These are phyloP conservation scores for Eurytemora carolleeae DNA, from an alignment of 1,140 invertebrate genomes.

Conservation along the genomic window DNA sequence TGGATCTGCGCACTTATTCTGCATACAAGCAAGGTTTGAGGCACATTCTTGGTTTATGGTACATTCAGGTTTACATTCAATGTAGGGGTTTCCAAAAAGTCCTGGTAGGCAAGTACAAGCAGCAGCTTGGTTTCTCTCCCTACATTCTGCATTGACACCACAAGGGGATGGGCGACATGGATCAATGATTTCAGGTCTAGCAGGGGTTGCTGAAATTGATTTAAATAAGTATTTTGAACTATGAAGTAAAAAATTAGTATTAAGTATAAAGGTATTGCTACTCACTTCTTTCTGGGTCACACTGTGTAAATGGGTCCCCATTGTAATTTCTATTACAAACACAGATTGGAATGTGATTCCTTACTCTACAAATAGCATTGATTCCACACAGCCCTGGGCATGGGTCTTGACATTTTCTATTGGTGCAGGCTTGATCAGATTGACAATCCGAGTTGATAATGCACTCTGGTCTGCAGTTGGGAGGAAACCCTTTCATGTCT, in stretches of 20 bases:
- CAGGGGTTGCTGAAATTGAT: constrained; percentile 27
- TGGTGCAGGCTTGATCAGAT: constrained; percentile 44
- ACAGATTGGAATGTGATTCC: constrained; percentile 51
- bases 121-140: constrained; percentile 19
- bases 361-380: constrained; percentile 57
- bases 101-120: constrained; percentile 17
- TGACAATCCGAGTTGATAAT: constrained; percentile 46
- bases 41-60: constrained; percentile 22
- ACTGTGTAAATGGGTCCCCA: constrained; percentile 62
- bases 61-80: constrained; percentile 15
- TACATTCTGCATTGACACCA: constrained; percentile 33
- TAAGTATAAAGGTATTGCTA: constrained; percentile 34
- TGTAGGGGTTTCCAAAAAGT: constrained; percentile 17
- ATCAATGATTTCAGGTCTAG: constrained; percentile 23
- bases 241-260: constrained; percentile 66
- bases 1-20: constrained; percentile 56
- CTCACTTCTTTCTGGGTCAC: constrained; percentile 28
- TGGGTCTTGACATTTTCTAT: constrained; percentile 52
- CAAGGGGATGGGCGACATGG: constrained; percentile 52
- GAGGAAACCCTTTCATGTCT: constrained; percentile 31
- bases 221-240: constrained; percentile 38
- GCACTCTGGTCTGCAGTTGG: constrained; percentile 36
- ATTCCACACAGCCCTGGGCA: constrained; percentile 54
- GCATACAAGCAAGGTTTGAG: constrained; percentile 41
- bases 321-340: constrained; percentile 51